Evolutionary conservation across 2,888 invertebrate genomes (phyloP), one percentile per base, ranked within the genome.

Genomic region (Dusona sp.): DNA sequence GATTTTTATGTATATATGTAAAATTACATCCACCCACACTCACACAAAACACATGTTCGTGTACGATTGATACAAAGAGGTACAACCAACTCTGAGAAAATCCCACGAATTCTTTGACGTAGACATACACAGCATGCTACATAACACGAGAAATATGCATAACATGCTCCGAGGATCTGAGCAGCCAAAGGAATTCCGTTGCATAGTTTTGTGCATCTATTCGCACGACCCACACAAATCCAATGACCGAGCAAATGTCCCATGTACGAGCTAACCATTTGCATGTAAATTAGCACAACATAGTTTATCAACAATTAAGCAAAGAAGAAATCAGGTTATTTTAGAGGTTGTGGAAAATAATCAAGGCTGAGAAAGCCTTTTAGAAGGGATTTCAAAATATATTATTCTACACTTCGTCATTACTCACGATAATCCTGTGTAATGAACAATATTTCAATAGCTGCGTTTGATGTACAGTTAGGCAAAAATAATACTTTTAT

Each of bases 71-170:
- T 8, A 65, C 33, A 36, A 13, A 42, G 19, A 0, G 54, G 42
- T 3, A 22, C 54, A 42, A 29, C 68, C 42, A 57, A 33, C 75
- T 13, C 68, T 33, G 68, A 19, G 75, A 61, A 75, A 82, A 68
- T 75, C 19, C 45, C 8, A 61, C 33, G 61, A 48, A 74, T 74
- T 67, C 42, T 54, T 74, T 38, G 19, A 42, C n/a, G 11, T 45
- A 13, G 19, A 67, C 8, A 36, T 68, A 36, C 48, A 54, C 38
- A 65, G n/a, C 51, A 36, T 67, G 11, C 4, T 29, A 29, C 42
- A 36, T 67, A 70, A 45, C n/a, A 70, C 64, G n/a, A 65, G 9
- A 65, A 65, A 77, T 77, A 65, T 77, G 65, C 77, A n/a, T 64
- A 61, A 29, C 75, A 8, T 48, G n/a, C 11, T 73, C 33, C 29